These are phyloP conservation scores for Myodes glareolus DNA, from an alignment of 2,113 vertebrate species.

Conservation along the genomic window DNA sequence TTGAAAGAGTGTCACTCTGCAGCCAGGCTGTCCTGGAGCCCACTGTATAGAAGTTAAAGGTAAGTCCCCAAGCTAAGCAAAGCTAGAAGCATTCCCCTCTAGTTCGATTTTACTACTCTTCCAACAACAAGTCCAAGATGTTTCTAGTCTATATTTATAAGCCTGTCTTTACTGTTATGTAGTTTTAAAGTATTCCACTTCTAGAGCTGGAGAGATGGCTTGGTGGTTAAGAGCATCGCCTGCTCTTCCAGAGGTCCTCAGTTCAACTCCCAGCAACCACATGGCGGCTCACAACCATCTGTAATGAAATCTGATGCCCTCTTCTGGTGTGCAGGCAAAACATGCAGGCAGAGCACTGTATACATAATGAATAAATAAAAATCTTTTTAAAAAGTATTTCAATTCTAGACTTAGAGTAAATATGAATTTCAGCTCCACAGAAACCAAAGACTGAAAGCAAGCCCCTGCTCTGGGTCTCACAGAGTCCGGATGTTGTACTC, in stretches of 20 bases:
- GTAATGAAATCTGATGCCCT: too few species aligned
- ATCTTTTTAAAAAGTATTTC: not conserved
- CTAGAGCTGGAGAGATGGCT: not conserved
- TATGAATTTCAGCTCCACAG: not conserved
- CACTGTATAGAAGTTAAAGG: conserved; percentile 31
- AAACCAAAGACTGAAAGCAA: conserved; percentile 57
- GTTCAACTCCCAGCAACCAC: too few species aligned
- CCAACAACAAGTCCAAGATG: not conserved
- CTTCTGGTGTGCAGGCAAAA: too few species aligned
- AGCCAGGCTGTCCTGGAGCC: not conserved
- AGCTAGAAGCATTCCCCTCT: not conserved
- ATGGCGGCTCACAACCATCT: too few species aligned
- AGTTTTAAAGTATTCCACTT: conserved; percentile 39
- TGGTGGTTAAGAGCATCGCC: too few species aligned
- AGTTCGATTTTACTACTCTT: not conserved
- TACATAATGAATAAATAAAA: too few species aligned
- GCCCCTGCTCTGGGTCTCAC: not conserved
- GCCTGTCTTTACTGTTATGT: conserved; percentile 4
- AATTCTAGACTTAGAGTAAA: not conserved
- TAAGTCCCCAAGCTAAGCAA: not conserved
- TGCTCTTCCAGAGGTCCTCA: too few species aligned
- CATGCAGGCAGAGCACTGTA: too few species aligned
- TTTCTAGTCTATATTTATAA: not conserved
- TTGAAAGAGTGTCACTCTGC: not conserved
- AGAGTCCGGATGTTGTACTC: conserved; percentile 45